Evolutionary conservation across 2,113 vertebrate genomes (phyloP), one percentile per base, ranked within the genome.

Genomic region (Neofelis nebulosa): DNA sequence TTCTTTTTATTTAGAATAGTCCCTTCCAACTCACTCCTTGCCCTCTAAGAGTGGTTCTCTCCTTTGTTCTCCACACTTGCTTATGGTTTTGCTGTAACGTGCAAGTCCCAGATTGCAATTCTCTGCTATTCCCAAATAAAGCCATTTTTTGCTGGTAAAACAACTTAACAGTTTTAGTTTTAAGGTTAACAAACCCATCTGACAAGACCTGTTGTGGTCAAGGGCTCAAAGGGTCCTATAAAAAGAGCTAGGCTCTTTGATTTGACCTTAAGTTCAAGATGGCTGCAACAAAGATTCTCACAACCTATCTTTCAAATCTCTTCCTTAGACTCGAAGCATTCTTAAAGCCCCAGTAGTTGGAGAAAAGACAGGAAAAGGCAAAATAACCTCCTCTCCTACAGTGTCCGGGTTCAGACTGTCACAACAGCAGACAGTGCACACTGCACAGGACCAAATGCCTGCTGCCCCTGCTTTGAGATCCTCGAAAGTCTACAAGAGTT

Each of bases 301-400:
- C 19, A 78, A 92, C 33, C 66, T 81, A 29, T 71, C 90, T 93
- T 96, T 96, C 41, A 87, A 65, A 83, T 86, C 41, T 41, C 84
- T 82, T 90, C 41, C 18, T 66, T 81, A 89, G 36, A 63, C 23
- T 81, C 4, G 74, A 89, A 90, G 18, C 38, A 48, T 14, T 89
- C 61, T 79, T 63, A 55, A 86, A 86, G 25, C 13, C 7, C 38
- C 33, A 57, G 33, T 5, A 7, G 7, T 29, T 83, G 19, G 18
- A 85, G 57, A 52, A 89, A 68, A 52, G 36, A 25, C 9, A 73
- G 25, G 63, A 82, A 78, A 87, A 79, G 36, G 45, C 38, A 94
- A 84, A 78, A 82, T 50, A 63, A 85, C 36, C 36, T 80, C 45
- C 63, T 82, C 7, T 86, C 15, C 48, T n/a, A 14, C 13, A 76